Evolutionary conservation across 2,113 vertebrate genomes (phyloP).

Genomic region (Austrofundulus limnaeus): DNA sequence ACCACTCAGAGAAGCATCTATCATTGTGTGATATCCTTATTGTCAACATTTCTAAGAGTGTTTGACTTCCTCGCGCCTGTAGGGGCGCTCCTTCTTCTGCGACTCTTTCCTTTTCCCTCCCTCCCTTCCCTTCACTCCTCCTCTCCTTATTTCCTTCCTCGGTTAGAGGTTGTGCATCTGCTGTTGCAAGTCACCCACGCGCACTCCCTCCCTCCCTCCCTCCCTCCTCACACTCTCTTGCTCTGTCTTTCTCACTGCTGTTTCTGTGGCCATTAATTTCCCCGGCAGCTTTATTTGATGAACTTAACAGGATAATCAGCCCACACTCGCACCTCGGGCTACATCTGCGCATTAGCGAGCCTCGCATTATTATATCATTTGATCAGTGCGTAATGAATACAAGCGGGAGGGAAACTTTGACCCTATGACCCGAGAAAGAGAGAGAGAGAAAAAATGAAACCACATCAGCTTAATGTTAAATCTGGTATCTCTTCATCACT

Average conservation of each 20-base stretch:
- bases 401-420: constrained; percentile 49
- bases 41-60: neutral
- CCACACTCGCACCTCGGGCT: constrained; percentile 61
- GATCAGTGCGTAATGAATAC: constrained; percentile 73
- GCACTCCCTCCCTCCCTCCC: neutral
- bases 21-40: neutral
- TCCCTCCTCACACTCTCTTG: neutral
- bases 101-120: neutral
- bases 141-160: constrained; percentile 37
- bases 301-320: constrained; percentile 70
- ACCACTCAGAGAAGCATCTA: too few relatives aligned
- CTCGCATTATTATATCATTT: constrained; percentile 65
- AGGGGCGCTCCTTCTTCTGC: constrained; percentile 44
- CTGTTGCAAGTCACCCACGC: constrained; percentile 40
- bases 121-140: neutral
- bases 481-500: constrained; percentile 49
- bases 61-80: constrained; percentile 25
- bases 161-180: constrained; percentile 53
- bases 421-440: constrained; percentile 44
- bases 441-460: constrained; percentile 36
- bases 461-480: constrained; percentile 42
- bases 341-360: constrained; percentile 37
- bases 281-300: constrained; percentile 70
- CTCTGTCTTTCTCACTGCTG: neutral
- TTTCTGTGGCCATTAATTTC: constrained; percentile 56